Percentiles rank a stretch among this genome's conserved stretches.
Evolutionary conservation across 2,113 vertebrate species (phyloP).

Genomic region (Thryonomys swinderianus): DNA sequence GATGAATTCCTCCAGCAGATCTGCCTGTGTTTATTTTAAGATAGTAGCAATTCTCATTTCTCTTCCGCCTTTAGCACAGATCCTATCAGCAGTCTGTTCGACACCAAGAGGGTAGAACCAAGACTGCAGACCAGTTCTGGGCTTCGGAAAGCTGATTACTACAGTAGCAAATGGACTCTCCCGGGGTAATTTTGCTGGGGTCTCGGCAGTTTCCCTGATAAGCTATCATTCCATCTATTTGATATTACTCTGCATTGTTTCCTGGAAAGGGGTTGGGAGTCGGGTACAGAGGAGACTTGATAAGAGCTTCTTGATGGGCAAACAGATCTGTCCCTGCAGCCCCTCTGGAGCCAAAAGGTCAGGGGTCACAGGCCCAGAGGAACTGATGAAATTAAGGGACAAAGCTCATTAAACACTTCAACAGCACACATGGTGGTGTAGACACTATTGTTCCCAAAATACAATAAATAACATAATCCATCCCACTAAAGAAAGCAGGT

Average conservation of each 20-base stretch:
- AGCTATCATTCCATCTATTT: conserved; percentile 70
- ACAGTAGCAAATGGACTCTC: conserved; percentile 39
- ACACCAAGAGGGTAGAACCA: background rate
- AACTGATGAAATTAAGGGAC: conserved; percentile 63
- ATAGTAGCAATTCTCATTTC: conserved; percentile 19
- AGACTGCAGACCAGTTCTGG: conserved; percentile 38
- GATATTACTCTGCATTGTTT: conserved; percentile 57
- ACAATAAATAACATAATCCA: background rate
- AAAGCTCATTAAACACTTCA: conserved; percentile 57
- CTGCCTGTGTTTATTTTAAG: conserved; percentile 54
- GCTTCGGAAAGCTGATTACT: conserved; percentile 53
- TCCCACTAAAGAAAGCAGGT: background rate
- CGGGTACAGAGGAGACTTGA: background rate
- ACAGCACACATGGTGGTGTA: background rate
- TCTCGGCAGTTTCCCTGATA: conserved; percentile 55
- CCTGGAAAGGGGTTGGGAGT: background rate
- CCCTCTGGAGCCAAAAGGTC: conserved; percentile 77
- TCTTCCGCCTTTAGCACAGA: conserved; percentile 56
- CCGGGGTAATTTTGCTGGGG: conserved; percentile 35
- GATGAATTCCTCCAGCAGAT: conserved; percentile 46
- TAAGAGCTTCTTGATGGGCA: conserved; percentile 36
- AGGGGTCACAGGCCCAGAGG: conserved; percentile 62
- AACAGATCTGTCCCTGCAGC: conserved; percentile 70
- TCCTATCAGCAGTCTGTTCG: conserved; percentile 45
- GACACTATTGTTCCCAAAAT: background rate